Percentiles rank a stretch among this genome's conserved stretches.
Evolutionary conservation across 2,113 vertebrate species (phyloP).

Genomic region (Poeciliopsis prolifica): DNA sequence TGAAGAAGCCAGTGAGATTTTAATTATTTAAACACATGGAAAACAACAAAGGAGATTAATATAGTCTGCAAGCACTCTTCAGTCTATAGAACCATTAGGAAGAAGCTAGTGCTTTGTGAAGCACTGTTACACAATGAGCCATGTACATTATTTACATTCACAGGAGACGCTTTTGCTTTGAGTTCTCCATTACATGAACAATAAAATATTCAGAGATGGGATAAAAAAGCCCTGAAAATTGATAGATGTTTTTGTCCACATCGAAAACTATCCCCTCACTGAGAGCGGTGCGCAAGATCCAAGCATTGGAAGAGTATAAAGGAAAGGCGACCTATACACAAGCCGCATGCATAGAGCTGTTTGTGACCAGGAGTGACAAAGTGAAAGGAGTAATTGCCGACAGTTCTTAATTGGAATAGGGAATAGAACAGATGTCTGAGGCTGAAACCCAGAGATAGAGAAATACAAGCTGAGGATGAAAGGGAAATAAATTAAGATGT

Average conservation of each 20-base stretch:
- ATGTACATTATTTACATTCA: slow-evolving; percentile 35
- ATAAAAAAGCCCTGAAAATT: background rate
- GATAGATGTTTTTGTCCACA: slow-evolving; percentile 18
- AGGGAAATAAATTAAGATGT: slow-evolving; percentile 29
- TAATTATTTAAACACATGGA: slow-evolving; percentile 39
- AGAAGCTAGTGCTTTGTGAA: slow-evolving; percentile 3
- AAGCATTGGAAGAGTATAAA: slow-evolving; percentile 20
- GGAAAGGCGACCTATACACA: slow-evolving; percentile 11
- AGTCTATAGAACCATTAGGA: slow-evolving; percentile 1
- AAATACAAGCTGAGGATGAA: slow-evolving; percentile 44
- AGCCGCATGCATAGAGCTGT: slow-evolving; percentile 15
- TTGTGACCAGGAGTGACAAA: slow-evolving; percentile 37
- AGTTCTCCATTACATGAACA: slow-evolving; percentile 24
- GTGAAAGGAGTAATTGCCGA: slow-evolving; percentile 54
- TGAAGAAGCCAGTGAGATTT: slow-evolving; percentile 31
- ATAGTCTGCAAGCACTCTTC: slow-evolving; percentile 1
- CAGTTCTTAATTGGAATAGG: slow-evolving; percentile 58
- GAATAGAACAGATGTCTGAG: slow-evolving; percentile 54
- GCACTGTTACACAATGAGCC: slow-evolving; percentile 23
- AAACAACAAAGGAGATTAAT: slow-evolving; percentile 7
- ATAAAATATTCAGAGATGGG: slow-evolving; percentile 15
- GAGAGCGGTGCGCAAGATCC: background rate
- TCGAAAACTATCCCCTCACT: slow-evolving; percentile 10
- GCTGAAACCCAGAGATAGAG: slow-evolving; percentile 40
- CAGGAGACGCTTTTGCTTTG: slow-evolving; percentile 16